These are phyloP conservation scores for Ranitomeya variabilis DNA, from an alignment of 2,113 vertebrate species.

Conservation along the genomic window DNA sequence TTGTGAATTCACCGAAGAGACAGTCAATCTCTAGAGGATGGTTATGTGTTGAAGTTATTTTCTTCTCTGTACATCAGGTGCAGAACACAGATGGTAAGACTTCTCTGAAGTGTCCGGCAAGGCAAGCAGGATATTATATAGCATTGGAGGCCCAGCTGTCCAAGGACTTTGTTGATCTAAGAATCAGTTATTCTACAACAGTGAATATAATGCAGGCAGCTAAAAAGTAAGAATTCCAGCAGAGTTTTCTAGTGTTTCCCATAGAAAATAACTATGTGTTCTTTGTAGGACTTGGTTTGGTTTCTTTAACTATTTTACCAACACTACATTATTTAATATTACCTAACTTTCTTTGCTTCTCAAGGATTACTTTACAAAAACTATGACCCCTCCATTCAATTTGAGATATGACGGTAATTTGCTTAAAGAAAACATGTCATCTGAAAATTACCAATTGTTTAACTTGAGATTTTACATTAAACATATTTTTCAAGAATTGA, in stretches of 20 bases:
- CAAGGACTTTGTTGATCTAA: slow-evolving; percentile 5
- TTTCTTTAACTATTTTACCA: neutral
- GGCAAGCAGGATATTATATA: slow-evolving; percentile 3
- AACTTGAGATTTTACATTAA: too few species aligned
- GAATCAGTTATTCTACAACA: neutral
- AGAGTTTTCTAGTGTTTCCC: neutral
- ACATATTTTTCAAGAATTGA: too few species aligned
- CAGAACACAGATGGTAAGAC: neutral
- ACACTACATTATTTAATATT: neutral
- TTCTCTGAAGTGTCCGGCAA: slow-evolving; percentile 7
- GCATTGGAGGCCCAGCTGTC: neutral
- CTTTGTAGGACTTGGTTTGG: neutral
- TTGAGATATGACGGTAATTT: too few species aligned
- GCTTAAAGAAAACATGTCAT: too few species aligned
- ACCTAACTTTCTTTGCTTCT: neutral
- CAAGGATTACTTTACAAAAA: neutral
- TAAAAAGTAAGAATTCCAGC: neutral
- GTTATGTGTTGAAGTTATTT: slow-evolving; percentile 22
- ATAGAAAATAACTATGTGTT: neutral
- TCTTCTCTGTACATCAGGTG: slow-evolving; percentile 11
- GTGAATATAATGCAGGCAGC: neutral
- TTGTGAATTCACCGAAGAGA: neutral
- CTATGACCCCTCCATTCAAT: neutral
- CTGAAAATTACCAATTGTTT: too few species aligned
- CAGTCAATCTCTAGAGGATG: neutral